These are phyloP conservation scores for Cetoscarus ocellatus DNA, from an alignment of 2,797 vertebrate species.

Conservation along the genomic window DNA sequence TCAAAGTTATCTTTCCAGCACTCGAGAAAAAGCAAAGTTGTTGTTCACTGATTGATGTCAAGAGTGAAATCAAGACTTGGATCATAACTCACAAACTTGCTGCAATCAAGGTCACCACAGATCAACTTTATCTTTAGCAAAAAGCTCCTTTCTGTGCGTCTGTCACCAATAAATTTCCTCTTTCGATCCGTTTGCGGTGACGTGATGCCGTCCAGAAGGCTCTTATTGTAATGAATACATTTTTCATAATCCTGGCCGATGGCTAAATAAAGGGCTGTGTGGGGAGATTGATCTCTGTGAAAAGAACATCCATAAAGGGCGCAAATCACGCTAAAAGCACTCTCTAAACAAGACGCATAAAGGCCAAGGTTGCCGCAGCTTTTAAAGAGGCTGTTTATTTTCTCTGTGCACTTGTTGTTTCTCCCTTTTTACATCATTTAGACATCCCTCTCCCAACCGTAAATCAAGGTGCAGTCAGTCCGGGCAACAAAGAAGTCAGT, in stretches of 20 bases:
- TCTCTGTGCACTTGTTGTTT: conserved; percentile 11
- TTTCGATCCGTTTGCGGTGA: conserved; percentile 75
- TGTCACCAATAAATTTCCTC: conserved; percentile 77
- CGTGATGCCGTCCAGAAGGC: conserved; percentile 64
- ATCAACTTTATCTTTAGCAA: conserved; percentile 58
- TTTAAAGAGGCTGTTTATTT: conserved; percentile 27
- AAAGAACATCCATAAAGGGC: conserved; percentile 72
- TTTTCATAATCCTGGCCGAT: conserved; percentile 77
- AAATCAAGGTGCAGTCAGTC: neutral
- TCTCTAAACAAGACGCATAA: conserved; percentile 57
- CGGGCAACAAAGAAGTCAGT: neutral
- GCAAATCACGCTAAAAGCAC: conserved; percentile 85
- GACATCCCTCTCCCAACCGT: neutral
- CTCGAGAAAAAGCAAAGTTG: conserved; percentile 11
- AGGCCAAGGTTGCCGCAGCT: conserved; percentile 58
- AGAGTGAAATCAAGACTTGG: conserved; percentile 2
- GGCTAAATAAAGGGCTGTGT: conserved; percentile 79
- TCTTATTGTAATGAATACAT: conserved; percentile 86
- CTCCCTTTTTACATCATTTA: neutral
- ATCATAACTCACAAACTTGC: conserved; percentile 67
- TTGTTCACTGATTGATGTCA: conserved; percentile 40
- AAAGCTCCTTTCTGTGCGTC: conserved; percentile 29
- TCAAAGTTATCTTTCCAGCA: conserved; percentile 1
- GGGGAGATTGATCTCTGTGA: conserved; percentile 76
- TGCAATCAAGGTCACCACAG: conserved; percentile 60